Percentiles rank a stretch among this genome's conserved stretches.
These are phyloP conservation scores for Salvelinus sp. DNA, from an alignment of 2,113 vertebrate species.

Conservation along the genomic window DNA sequence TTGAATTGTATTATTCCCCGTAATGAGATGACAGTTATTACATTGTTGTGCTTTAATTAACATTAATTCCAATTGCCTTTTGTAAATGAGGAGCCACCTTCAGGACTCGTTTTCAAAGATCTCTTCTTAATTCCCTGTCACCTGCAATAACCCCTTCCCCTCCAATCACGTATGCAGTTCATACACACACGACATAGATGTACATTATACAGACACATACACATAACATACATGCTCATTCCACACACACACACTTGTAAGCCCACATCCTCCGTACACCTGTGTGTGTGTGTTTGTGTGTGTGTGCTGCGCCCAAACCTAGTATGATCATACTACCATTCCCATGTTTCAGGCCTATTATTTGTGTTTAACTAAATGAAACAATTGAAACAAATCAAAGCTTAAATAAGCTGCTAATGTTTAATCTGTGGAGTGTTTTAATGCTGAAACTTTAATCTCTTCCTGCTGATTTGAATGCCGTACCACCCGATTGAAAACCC, in stretches of 20 bases:
- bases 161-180: background rate
- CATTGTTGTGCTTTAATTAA: conserved; percentile 69
- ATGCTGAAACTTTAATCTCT: conserved; percentile 6
- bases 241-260: too few species aligned
- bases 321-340: too few species aligned
- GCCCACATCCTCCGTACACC: too few species aligned
- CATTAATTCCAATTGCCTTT: conserved; percentile 60
- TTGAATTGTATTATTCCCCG: conserved; percentile 66
- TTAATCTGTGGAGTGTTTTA: conserved; percentile 18
- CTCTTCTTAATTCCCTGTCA: conserved; percentile 42
- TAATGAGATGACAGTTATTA: conserved; percentile 70
- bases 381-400: conserved; percentile 29
- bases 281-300: too few species aligned
- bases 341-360: too few species aligned
- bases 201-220: background rate
- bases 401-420: conserved; percentile 18
- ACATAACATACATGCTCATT: too few species aligned
- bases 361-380: background rate
- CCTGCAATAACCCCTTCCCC: conserved; percentile 29
- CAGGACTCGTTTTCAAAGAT: conserved; percentile 54
- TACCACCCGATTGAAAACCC: conserved; percentile 31
- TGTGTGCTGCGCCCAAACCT: too few species aligned
- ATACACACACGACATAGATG: background rate
- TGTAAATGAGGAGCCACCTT: conserved; percentile 57
- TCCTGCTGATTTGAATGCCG: conserved; percentile 24